Conservation (phyloP, 1,140 invertebrate species). For the Diuraphis noxia region DNA sequence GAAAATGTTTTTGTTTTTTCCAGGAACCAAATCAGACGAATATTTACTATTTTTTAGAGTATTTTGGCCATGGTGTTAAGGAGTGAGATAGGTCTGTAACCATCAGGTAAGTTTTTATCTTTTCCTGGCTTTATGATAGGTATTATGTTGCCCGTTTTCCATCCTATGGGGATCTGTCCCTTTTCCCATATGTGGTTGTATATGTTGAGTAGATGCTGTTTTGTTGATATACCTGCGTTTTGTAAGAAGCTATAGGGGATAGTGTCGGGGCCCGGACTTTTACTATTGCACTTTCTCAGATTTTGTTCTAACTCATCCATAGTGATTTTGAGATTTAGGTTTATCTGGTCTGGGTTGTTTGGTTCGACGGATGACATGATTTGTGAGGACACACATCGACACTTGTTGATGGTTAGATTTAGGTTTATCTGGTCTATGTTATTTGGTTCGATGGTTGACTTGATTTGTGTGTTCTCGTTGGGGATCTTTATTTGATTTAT, state of each 20-base stretch:
- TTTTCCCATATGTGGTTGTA: conserved; percentile 5
- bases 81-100: not conserved
- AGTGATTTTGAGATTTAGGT: not conserved
- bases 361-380: not conserved
- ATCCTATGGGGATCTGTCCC: not conserved
- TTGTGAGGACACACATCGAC: too few species aligned
- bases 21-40: not conserved
- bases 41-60: not conserved
- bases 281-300: not conserved
- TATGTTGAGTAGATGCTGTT: not conserved
- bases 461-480: not conserved
- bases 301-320: too few species aligned
- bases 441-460: not conserved
- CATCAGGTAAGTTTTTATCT: not conserved
- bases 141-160: not conserved
- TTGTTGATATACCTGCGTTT: not conserved
- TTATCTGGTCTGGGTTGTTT: not conserved
- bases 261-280: not conserved
- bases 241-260: not conserved
- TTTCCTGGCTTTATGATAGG: not conserved
- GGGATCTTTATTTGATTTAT: not conserved
- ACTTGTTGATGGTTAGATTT: too few species aligned
- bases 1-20: conserved; percentile 28
- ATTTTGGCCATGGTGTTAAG: not conserved
- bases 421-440: not conserved